These are phyloP conservation scores for Leptodactylus fallax DNA, from an alignment of 2,797 vertebrate genomes.

Conservation along the genomic window DNA sequence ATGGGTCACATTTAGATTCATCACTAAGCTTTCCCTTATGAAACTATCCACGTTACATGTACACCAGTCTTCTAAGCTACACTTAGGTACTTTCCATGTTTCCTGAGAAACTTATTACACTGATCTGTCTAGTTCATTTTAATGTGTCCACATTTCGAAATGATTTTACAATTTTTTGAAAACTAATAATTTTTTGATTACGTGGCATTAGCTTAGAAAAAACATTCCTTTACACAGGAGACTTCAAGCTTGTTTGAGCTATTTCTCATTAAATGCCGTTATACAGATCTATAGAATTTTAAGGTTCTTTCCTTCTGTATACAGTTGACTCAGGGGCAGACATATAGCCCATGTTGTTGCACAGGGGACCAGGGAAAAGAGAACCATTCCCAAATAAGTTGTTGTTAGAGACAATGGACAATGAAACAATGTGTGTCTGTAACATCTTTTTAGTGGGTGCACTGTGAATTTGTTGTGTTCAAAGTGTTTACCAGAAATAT, in stretches of 20 bases:
- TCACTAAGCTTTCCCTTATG: no score
- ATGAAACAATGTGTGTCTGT: no score
- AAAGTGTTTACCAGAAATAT: no score
- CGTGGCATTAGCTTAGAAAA: background rate
- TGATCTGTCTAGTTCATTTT: background rate
- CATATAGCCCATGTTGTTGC: no score
- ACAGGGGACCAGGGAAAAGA: no score
- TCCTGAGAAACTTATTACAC: background rate
- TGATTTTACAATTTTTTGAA: background rate
- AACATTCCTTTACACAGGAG: slow-evolving; percentile 12
- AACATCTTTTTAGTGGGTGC: no score
- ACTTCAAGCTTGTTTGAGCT: background rate
- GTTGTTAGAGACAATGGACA: no score
- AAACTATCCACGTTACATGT: background rate
- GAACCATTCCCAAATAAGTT: no score
- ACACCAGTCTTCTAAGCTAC: background rate
- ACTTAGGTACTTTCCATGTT: slow-evolving; percentile 14
- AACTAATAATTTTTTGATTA: background rate
- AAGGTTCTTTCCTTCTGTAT: background rate
- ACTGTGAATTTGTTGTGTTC: no score
- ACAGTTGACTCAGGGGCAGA: no score
- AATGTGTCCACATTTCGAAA: background rate
- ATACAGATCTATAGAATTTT: background rate
- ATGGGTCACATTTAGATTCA: background rate
- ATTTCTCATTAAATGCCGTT: background rate